These are phyloP conservation scores for Octopus sinensis DNA, from an alignment of 1,140 invertebrate genomes.

Conservation along the genomic window DNA sequence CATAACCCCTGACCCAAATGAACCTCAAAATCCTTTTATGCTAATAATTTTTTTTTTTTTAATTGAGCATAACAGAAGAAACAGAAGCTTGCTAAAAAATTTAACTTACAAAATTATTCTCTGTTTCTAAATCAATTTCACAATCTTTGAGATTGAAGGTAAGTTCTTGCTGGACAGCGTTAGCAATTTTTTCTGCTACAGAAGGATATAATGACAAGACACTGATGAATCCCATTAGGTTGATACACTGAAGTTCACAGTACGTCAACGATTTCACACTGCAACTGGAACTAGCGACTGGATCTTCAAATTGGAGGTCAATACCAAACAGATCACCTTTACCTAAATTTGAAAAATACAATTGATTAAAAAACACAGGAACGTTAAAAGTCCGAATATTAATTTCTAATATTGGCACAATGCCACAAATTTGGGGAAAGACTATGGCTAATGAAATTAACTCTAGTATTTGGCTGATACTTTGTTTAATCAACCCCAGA, in stretches of 20 bases:
- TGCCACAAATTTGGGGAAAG: no score
- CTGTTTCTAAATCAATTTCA: neutral
- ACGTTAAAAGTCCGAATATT: no score
- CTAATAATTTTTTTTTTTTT: no score
- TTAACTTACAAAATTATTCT: no score
- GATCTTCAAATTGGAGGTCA: slow-evolving; percentile 74
- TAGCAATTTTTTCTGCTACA: slow-evolving; percentile 83
- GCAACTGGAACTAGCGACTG: slow-evolving; percentile 86
- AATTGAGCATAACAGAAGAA: no score
- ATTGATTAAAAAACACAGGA: no score
- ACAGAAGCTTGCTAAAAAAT: no score
- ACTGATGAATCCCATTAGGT: slow-evolving; percentile 78
- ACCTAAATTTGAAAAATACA: slow-evolving; percentile 62
- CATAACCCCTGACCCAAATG: neutral
- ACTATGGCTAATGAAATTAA: no score
- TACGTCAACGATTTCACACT: slow-evolving; percentile 92
- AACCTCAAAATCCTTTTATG: neutral
- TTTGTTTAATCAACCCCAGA: no score
- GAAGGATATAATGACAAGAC: slow-evolving; percentile 87
- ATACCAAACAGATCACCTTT: slow-evolving; percentile 95
- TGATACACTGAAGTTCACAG: slow-evolving; percentile 91
- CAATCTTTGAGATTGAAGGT: slow-evolving; percentile 93
- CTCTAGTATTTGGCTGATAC: no score
- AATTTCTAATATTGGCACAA: no score
- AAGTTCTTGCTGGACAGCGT: slow-evolving; percentile 91